These are phyloP conservation scores for Centruroides sculpturatus DNA, from an alignment of 1,140 invertebrate species.

Conservation along the genomic window DNA sequence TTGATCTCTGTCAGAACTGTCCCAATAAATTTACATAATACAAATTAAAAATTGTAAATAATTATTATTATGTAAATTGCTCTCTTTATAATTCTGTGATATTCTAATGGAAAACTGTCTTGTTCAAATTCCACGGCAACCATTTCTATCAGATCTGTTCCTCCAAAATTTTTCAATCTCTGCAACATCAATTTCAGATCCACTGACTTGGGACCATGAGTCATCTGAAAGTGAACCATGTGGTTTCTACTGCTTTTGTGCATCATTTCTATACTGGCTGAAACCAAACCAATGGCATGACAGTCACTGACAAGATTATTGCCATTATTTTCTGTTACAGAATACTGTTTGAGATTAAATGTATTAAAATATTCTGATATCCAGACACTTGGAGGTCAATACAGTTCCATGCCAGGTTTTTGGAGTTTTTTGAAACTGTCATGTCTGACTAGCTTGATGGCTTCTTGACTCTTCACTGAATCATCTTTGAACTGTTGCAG, in stretches of 20 bases:
- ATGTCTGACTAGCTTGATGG: neutral
- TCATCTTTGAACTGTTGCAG: conserved; percentile 2
- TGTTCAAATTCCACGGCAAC: conserved; percentile 21
- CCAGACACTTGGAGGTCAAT: conserved; percentile 58
- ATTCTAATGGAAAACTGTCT: conserved; percentile 50
- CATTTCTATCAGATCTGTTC: conserved; percentile 24
- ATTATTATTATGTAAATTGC: conserved; percentile 2
- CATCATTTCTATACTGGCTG: no score
- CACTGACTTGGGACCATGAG: neutral
- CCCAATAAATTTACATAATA: no score
- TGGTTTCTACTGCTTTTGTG: no score
- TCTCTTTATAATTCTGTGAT: conserved; percentile 48
- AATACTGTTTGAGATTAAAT: no score
- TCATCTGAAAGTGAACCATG: no score
- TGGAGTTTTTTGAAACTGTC: conserved; percentile 3
- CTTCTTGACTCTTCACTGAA: conserved; percentile 6
- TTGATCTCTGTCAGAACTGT: no score
- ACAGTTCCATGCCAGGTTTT: conserved; percentile 71
- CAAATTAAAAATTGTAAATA: no score
- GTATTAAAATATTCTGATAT: no score
- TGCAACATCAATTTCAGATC: conserved; percentile 34
- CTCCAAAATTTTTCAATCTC: conserved; percentile 62
- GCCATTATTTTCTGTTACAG: no score
- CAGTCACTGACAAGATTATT: no score
- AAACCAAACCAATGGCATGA: no score